phyloP scores from a whole-genome alignment of 2,113 vertebrate genomes.

The Nasalis larvatus region DNA sequence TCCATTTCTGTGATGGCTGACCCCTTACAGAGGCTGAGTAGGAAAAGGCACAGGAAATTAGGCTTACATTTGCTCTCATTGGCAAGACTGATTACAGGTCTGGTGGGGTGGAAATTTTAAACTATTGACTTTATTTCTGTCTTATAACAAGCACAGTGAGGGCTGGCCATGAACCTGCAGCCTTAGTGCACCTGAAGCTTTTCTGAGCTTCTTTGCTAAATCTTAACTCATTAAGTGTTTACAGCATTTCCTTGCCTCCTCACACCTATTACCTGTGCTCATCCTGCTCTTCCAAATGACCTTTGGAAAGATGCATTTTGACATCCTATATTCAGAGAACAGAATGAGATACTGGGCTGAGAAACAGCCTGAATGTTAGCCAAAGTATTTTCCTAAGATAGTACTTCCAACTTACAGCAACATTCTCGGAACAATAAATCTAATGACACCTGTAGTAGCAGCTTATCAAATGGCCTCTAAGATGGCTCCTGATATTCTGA shows the following conservation, averaged over 20 bases:
- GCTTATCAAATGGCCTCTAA: not conserved
- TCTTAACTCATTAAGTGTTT: not conserved
- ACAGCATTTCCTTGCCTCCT: not conserved
- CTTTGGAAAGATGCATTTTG: not conserved
- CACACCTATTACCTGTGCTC: not conserved
- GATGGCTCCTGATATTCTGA: not conserved
- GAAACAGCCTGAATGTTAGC: not conserved
- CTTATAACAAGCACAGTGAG: not conserved
- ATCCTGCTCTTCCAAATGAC: not conserved
- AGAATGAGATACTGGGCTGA: not conserved
- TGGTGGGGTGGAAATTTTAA: not conserved
- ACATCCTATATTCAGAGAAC: constrained; percentile 17
- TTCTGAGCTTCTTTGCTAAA: not conserved
- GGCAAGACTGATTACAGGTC: not conserved
- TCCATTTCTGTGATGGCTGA: not conserved
- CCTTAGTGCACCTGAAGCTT: not conserved
- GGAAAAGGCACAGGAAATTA: constrained; percentile 41
- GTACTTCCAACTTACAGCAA: constrained; percentile 24
- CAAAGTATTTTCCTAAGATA: not conserved
- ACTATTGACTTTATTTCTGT: not conserved
- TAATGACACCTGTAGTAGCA: not conserved
- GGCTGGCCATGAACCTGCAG: too few relatives aligned
- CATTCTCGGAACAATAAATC: constrained; percentile 1
- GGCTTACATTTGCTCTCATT: constrained; percentile 1
- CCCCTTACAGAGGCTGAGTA: not conserved